phyloP scores from a whole-genome alignment of 2,797 vertebrate genomes.

The Chlorospingus semifuscus region DNA sequence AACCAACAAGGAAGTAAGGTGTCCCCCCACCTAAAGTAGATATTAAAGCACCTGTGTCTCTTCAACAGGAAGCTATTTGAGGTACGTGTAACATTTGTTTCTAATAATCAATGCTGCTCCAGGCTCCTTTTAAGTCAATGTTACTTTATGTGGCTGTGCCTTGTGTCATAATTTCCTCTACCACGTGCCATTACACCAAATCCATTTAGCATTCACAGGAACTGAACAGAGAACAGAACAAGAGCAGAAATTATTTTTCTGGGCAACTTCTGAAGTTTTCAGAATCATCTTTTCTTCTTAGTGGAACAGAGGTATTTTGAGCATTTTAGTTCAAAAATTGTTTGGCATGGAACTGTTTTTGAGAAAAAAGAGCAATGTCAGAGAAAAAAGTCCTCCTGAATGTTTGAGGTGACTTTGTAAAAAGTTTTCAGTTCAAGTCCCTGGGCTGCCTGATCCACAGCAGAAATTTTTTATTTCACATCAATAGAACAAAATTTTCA shows the following conservation, averaged over 20 bases:
- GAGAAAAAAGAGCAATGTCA: background rate
- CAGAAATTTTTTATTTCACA: background rate
- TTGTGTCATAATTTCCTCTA: background rate
- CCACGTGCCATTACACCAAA: background rate
- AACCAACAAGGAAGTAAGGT: background rate
- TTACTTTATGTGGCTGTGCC: background rate
- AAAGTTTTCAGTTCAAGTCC: accelerated
- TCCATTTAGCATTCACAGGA: background rate
- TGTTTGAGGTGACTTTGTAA: background rate
- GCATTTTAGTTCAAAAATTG: background rate
- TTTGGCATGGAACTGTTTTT: background rate
- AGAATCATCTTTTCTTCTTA: background rate
- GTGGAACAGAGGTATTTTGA: background rate
- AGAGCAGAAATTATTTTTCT: background rate
- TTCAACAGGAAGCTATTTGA: background rate
- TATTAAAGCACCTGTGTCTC: background rate
- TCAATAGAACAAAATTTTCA: background rate
- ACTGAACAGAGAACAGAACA: background rate
- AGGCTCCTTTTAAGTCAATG: background rate
- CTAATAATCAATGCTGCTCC: accelerated
- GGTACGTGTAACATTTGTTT: accelerated
- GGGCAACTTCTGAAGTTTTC: background rate
- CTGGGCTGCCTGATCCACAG: background rate
- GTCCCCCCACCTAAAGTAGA: background rate
- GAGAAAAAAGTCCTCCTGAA: background rate